These are phyloP conservation scores for Troides oblongomaculatus DNA, from an alignment of 2,888 invertebrate genomes.

Conservation along the genomic window DNA sequence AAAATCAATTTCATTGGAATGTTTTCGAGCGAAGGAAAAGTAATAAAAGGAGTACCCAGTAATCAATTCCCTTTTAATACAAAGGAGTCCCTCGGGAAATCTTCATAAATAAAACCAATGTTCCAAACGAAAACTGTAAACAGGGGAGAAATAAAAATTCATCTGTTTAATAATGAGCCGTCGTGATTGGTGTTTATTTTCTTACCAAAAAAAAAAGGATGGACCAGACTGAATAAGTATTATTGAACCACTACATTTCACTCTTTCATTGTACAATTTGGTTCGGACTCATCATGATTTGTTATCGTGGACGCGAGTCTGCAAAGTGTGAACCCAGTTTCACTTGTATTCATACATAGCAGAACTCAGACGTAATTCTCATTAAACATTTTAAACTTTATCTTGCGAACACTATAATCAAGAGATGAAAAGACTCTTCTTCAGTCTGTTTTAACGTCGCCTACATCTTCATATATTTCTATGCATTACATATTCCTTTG, in stretches of 20 bases:
- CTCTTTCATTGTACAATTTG: too few species aligned
- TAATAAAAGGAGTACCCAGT: conserved; percentile 37
- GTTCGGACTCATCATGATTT: too few species aligned
- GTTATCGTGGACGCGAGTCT: too few species aligned
- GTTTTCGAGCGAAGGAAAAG: conserved; percentile 29
- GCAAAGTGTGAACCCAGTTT: too few species aligned
- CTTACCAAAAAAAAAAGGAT: not conserved
- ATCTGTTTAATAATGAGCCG: conserved; percentile 32
- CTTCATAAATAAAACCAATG: conserved; percentile 38
- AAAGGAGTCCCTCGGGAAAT: conserved; percentile 37
- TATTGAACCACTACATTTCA: not conserved
- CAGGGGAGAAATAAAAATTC: conserved; percentile 31
- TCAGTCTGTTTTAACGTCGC: too few species aligned
- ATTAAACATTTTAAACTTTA: too few species aligned
- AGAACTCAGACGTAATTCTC: too few species aligned
- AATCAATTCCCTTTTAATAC: conserved; percentile 42
- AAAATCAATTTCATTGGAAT: conserved; percentile 12
- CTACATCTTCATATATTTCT: too few species aligned
- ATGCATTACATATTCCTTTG: too few species aligned
- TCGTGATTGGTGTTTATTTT: conserved; percentile 9
- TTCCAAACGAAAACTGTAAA: conserved; percentile 37
- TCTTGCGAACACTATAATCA: too few species aligned
- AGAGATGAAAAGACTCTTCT: too few species aligned
- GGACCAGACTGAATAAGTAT: not conserved
- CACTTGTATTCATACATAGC: too few species aligned